phyloP scores from a whole-genome alignment of 2,888 invertebrate genomes.

The Pristionchus exspectatus region DNA sequence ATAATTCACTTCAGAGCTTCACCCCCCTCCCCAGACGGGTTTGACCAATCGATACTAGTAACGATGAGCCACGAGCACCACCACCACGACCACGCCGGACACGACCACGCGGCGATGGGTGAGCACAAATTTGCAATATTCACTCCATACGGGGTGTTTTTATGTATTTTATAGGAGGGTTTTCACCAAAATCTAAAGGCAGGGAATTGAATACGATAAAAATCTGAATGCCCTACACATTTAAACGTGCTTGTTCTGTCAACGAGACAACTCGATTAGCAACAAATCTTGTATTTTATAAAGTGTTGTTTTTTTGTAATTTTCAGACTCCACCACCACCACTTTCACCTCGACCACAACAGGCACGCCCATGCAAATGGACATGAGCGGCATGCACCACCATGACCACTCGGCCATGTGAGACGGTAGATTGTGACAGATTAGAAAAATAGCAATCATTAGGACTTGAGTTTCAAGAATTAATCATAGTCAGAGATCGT shows the following conservation, averaged over 20 bases:
- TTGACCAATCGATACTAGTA: background rate
- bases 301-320: background rate
- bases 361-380: background rate
- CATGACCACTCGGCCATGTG: conserved; percentile 14
- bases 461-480: no score
- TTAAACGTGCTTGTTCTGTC: no score
- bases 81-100: conserved; percentile 8
- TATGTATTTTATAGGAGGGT: no score
- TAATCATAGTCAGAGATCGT: no score
- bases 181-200: no score
- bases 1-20: background rate
- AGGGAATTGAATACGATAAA: no score
- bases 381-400: conserved; percentile 27
- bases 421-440: background rate
- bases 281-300: no score
- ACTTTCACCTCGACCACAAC: background rate
- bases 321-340: conserved; percentile 15
- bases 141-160: no score
- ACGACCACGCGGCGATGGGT: conserved; percentile 31
- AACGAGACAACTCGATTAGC: no score
- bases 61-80: conserved; percentile 9
- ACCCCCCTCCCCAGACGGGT: background rate
- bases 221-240: no score
- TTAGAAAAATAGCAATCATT: no score
- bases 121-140: background rate